These are phyloP conservation scores for Proteles cristata DNA, from an alignment of 2,113 vertebrate species.

Conservation along the genomic window DNA sequence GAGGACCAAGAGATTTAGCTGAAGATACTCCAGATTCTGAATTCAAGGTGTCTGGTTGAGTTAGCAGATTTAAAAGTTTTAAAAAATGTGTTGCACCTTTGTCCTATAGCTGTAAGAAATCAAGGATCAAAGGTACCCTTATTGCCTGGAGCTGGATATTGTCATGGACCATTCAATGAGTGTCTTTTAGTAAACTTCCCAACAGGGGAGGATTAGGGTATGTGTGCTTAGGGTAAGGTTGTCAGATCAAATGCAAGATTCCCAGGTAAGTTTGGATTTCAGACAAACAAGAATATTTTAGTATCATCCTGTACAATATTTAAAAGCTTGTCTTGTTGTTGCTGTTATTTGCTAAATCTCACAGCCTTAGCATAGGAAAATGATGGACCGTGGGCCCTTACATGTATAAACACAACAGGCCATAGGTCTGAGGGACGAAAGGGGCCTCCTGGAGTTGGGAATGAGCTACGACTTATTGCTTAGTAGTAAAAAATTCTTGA, in stretches of 20 bases:
- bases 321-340: not conserved
- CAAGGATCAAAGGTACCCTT: not conserved
- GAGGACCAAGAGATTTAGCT: not conserved
- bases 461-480: not conserved
- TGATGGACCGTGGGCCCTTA: not conserved
- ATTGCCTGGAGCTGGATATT: not conserved
- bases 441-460: not conserved
- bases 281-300: not conserved
- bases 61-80: not conserved
- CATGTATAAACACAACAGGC: not conserved
- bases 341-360: not conserved
- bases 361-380: not conserved
- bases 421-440: not conserved
- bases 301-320: not conserved
- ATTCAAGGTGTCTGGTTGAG: not conserved
- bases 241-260: not conserved
- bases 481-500: not conserved
- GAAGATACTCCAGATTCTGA: not conserved
- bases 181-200: not conserved
- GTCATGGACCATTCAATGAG: not conserved
- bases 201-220: not conserved
- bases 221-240: not conserved
- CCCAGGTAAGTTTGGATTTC: not conserved
- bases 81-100: not conserved
- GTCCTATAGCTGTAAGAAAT: not conserved